Evolutionary conservation across 1,140 invertebrate species (phyloP).

Genomic region (Sitophilus oryzae): DNA sequence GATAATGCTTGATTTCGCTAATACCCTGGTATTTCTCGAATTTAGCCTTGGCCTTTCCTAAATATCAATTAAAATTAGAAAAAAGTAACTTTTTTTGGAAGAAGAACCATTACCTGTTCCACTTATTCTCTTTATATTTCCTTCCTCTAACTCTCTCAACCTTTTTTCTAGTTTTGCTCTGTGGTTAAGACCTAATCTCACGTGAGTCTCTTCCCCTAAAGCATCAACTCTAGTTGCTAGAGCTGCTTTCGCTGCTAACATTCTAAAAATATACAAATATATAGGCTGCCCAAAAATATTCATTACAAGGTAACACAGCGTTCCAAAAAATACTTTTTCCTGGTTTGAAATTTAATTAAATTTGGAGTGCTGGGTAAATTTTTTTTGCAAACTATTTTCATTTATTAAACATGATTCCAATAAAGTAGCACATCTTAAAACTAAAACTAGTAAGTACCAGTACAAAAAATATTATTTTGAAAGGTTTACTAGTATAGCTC

Average conservation of each 20-base stretch:
- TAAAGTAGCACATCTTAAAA: too few species aligned
- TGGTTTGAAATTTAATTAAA: too few species aligned
- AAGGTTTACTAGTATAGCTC: too few species aligned
- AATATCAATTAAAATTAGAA: not conserved
- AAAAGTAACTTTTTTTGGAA: not conserved
- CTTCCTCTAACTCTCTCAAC: constrained; percentile 76
- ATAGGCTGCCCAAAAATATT: too few species aligned
- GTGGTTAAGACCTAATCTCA: constrained; percentile 63
- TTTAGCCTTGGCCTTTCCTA: constrained; percentile 69
- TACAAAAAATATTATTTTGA: too few species aligned
- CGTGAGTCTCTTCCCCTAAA: constrained; percentile 74
- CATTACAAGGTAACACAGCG: too few species aligned
- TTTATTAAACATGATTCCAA: too few species aligned
- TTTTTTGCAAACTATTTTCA: too few species aligned
- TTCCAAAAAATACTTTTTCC: too few species aligned
- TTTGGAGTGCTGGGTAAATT: too few species aligned
- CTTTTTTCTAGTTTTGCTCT: constrained; percentile 79
- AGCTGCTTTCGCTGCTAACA: constrained; percentile 93
- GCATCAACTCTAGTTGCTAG: constrained; percentile 93
- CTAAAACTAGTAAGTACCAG: too few species aligned
- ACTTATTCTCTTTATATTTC: constrained; percentile 73
- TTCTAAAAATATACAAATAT: constrained; percentile 41
- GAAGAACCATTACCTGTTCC: constrained; percentile 58
- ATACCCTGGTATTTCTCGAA: constrained; percentile 86
- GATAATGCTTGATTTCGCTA: constrained; percentile 63